A percentile compares a stretch with the other conserved stretches of the same genome.
Evolutionary conservation across 2,113 vertebrate species (phyloP).

Genomic region (Amblyornis subalaris): DNA sequence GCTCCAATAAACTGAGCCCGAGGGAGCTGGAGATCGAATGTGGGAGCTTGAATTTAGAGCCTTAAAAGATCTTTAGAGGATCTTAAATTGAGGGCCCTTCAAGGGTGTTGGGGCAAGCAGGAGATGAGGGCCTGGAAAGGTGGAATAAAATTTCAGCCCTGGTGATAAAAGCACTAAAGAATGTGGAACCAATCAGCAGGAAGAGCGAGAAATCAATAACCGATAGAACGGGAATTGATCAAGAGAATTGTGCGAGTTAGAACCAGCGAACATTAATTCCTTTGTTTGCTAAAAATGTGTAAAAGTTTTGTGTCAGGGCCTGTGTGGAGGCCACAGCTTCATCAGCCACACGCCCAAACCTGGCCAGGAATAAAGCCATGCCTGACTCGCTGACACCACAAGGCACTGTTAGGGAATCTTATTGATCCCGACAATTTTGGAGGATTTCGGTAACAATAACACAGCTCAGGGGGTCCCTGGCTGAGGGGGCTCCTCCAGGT

Average conservation of each 20-base stretch:
- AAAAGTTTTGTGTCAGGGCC: accelerated
- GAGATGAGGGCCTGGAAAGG: background rate
- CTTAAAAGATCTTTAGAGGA: too few species aligned
- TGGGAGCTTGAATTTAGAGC: background rate
- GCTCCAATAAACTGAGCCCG: background rate
- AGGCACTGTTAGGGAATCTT: accelerated
- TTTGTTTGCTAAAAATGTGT: background rate
- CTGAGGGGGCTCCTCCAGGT: background rate
- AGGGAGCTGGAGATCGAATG: background rate
- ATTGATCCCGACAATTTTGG: background rate
- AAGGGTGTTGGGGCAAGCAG: background rate
- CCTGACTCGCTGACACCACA: background rate
- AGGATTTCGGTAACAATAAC: background rate
- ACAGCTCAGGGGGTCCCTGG: background rate
- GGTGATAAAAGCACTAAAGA: background rate
- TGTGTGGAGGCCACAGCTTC: background rate
- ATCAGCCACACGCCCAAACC: background rate
- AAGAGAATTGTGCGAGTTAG: background rate
- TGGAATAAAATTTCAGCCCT: background rate
- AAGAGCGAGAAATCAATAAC: background rate
- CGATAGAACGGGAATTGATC: background rate
- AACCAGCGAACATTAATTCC: accelerated
- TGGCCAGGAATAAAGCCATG: background rate
- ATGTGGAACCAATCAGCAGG: background rate
- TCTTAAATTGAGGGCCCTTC: background rate